A percentile compares a stretch with the other conserved stretches of the same genome.
Evolutionary conservation across 30 jellyfish, hydroid and myxozoan genomes (phyloP).

Genomic region (Cassiopea andromeda): DNA sequence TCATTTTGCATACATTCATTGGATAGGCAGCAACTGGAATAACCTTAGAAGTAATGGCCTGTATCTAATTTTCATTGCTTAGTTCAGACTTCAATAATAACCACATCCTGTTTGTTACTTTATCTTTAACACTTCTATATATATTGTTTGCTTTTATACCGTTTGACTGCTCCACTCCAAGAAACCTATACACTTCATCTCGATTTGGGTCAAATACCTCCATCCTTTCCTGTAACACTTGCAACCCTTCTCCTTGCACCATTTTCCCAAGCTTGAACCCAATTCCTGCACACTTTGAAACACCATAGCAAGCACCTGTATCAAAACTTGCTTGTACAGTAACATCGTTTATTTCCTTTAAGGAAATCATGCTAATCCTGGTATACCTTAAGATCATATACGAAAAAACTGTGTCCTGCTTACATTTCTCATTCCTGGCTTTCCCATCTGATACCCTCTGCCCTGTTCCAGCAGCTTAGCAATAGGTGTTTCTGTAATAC

Average conservation of each 20-base stretch:
- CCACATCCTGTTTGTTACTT: conserved; percentile 1
- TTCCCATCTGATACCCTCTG: conserved; percentile 15
- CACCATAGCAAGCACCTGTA: conserved; percentile 15
- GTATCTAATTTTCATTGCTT: not conserved
- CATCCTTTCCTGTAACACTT: conserved; percentile 13
- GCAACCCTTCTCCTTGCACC: conserved; percentile 65
- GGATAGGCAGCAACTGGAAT: conserved; percentile 44
- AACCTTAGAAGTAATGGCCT: conserved; percentile 3
- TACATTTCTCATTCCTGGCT: not conserved
- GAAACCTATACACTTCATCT: conserved; percentile 3
- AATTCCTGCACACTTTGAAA: conserved; percentile 14
- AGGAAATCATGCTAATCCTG: not conserved
- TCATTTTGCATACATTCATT: conserved; percentile 34
- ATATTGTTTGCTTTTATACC: conserved; percentile 3
- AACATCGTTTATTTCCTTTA: not conserved
- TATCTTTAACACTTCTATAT: not conserved
- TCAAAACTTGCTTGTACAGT: conserved; percentile 12
- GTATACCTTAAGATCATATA: conserved; percentile 2
- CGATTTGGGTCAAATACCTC: not conserved
- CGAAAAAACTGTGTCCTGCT: not conserved
- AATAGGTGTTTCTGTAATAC: conserved; percentile 23
- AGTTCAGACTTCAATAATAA: conserved; percentile 4
- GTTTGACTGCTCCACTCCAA: conserved; percentile 2
- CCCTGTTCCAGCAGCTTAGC: conserved; percentile 10
- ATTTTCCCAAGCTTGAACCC: not conserved